Evolutionary conservation across 2,113 vertebrate genomes (phyloP).

Genomic region (Mesoclemmys tuberculata): DNA sequence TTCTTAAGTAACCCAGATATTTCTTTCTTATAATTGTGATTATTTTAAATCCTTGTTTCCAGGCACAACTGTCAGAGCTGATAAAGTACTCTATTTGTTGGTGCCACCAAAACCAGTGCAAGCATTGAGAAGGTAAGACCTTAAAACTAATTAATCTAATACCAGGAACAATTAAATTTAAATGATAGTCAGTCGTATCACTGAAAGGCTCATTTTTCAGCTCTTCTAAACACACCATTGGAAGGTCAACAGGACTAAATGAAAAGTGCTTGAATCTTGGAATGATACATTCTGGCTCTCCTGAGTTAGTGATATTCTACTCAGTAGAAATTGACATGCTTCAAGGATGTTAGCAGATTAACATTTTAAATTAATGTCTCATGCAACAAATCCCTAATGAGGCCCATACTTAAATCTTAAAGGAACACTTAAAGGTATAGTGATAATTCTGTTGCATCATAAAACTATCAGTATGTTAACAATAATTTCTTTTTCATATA

Average conservation of each 20-base stretch:
- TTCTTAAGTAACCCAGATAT: not conserved
- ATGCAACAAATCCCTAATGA: not conserved
- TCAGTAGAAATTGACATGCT: not conserved
- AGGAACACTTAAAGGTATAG: not conserved
- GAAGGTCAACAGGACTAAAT: constrained; percentile 26
- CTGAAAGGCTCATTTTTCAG: constrained; percentile 36
- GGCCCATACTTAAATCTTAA: not conserved
- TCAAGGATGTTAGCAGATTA: constrained; percentile 15
- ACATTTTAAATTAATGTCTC: not conserved
- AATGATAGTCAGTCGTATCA: constrained; percentile 8
- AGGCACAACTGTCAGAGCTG: constrained; percentile 14
- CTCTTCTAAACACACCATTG: constrained; percentile 6
- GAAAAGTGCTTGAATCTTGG: constrained; percentile 29
- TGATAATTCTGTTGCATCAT: not conserved
- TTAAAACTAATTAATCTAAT: constrained; percentile 32
- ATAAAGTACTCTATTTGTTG: constrained; percentile 40
- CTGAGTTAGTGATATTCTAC: not conserved
- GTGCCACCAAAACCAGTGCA: constrained; percentile 20
- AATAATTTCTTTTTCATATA: not conserved
- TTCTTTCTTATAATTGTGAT: not conserved
- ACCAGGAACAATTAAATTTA: constrained; percentile 45
- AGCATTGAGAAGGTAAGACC: not conserved
- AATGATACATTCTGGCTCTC: not conserved
- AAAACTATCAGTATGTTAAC: not conserved
- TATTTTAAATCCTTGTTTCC: constrained; percentile 2